Base-by-base conservation (phyloP, 2,888 invertebrate species). In the Hypsopygia costalis region DNA sequence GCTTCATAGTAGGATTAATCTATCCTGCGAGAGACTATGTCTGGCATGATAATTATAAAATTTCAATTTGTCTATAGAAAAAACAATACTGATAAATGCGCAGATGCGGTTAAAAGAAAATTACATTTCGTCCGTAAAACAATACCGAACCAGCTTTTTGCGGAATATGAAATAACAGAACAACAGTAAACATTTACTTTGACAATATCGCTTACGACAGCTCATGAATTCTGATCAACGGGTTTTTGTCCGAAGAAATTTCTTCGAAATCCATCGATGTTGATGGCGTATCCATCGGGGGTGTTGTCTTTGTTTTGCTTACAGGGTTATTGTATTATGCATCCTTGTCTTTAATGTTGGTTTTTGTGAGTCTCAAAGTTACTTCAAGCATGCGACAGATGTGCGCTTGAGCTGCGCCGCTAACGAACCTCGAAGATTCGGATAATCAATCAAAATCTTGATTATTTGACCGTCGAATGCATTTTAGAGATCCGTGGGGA, bases 391-490 rank as follows among this genome's bases (percentile, higher is more conserved):
- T 86, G 72, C 75, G 85, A 86, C 87, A 86, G 86, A 85, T 86
- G 87, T 72, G 83, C 81, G 86, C 86, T 71, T 81, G 82, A 77
- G 85, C 71, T 79, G 79, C 69, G 79, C 69, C 69, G 63, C 69
- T 82, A 87, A 86, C 86, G 83, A 86, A 81, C 76, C 87, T 69
- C 81, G 75, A 75, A 71, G 72, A 82, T 82, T 71, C 74, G 75
- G 76, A 83, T 83, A 83, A 86, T 86, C 87, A 86, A 86, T 87
- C 85, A 85, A 75, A 16, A 80, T 73, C 71, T 78, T 75, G 79
- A 81, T 78, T 81, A 79, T 85, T 76, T 80, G 79, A 77, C 77
- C 69, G 63, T 60, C 71, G 69, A 68, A 69, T 66, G 55, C 8
- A 27, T 58, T 66, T 67, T 61, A 62, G 63, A 62, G 58, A 68